phyloP scores from a whole-genome alignment of 2,888 invertebrate species.

The Pediacus dermestoides region DNA sequence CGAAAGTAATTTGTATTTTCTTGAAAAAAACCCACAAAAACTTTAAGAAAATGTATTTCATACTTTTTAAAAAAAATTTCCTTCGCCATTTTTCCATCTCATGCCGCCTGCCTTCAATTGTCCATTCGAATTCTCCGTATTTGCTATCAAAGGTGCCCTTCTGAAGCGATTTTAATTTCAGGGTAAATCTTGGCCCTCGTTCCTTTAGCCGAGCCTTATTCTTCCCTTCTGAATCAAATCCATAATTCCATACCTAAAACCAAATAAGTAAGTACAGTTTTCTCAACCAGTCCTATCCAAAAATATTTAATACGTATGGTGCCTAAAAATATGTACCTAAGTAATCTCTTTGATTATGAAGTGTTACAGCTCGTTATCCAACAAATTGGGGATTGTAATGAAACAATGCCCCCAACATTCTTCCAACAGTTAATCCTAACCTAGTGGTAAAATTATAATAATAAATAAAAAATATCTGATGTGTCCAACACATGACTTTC shows the following conservation, averaged over 20 bases:
- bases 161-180: conserved; percentile 85
- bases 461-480: no score
- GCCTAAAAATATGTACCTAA: conserved; percentile 98
- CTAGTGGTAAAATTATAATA: no score
- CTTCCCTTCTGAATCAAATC: conserved; percentile 74
- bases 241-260: conserved; percentile 70
- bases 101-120: conserved; percentile 82
- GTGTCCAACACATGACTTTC: no score
- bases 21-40: no score
- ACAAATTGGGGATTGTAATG: conserved; percentile 91
- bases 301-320: no score
- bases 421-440: no score
- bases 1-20: conserved; percentile 17
- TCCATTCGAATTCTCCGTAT: conserved; percentile 92
- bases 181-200: conserved; percentile 90
- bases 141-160: conserved; percentile 95
- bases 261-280: no score
- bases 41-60: no score
- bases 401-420: no score
- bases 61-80: conserved; percentile 85
- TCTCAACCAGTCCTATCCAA: no score
- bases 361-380: conserved; percentile 86
- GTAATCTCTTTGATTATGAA: conserved; percentile 97
- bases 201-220: conserved; percentile 74
- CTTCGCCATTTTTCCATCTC: conserved; percentile 87